Evolutionary conservation across 2,113 vertebrate genomes (phyloP).

Genomic region (Myotis lucifugus): DNA sequence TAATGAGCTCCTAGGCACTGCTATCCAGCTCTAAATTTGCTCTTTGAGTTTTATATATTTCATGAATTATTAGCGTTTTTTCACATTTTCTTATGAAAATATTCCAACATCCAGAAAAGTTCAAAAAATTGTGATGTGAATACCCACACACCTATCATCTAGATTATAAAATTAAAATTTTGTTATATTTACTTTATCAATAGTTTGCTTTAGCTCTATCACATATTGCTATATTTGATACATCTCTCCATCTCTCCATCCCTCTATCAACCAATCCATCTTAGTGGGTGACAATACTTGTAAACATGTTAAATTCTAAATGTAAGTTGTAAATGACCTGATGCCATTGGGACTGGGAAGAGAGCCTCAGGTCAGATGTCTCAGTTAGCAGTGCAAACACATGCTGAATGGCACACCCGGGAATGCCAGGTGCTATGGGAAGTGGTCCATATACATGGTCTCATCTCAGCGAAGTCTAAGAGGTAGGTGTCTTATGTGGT

Average conservation of each 20-base stretch:
- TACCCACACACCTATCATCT: background rate
- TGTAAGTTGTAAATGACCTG: background rate
- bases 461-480: background rate
- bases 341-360: background rate
- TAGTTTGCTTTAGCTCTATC: background rate
- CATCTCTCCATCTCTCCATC: background rate
- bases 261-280: background rate
- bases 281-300: background rate
- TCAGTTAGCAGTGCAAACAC: background rate
- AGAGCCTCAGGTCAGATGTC: background rate
- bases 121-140: background rate
- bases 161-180: background rate
- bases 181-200: constrained; percentile 25
- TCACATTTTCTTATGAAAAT: background rate
- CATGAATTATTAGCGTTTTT: background rate
- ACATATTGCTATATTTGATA: constrained; percentile 10
- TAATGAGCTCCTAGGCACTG: background rate
- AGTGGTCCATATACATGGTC: background rate
- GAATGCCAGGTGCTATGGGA: background rate
- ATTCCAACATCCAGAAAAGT: background rate
- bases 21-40: background rate
- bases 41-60: constrained; percentile 30
- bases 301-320: background rate
- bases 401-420: background rate
- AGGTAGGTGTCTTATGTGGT: background rate